Conservation (phyloP, 2,113 vertebrate species). For the Silurus meridionalis region DNA sequence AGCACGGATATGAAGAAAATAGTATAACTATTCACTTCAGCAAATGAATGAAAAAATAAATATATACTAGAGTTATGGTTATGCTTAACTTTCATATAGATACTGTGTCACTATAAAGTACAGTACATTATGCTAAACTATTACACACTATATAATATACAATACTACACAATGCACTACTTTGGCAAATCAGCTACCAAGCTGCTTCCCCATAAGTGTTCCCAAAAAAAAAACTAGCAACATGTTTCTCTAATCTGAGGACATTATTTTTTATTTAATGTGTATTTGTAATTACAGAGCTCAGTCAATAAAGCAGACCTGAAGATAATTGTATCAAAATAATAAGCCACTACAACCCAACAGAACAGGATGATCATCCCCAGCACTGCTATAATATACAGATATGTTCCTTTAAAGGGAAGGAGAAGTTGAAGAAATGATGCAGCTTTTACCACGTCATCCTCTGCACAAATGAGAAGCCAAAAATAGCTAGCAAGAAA, state of each 20-base stretch:
- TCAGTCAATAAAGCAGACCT: neutral
- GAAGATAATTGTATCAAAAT: neutral
- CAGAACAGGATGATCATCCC: neutral
- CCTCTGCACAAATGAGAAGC: neutral
- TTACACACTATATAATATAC: too few species aligned
- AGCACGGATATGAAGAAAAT: neutral
- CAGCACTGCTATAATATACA: neutral
- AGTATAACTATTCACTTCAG: neutral
- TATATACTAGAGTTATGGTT: too few species aligned
- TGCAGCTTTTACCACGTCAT: neutral
- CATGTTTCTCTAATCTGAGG: neutral
- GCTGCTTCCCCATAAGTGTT: too few species aligned
- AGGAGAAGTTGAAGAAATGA: neutral
- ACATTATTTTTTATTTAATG: neutral
- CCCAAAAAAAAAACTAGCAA: neutral
- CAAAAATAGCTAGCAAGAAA: neutral
- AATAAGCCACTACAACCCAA: neutral
- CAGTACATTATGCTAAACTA: too few species aligned
- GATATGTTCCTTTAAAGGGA: constrained; percentile 1
- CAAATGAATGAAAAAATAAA: too few species aligned
- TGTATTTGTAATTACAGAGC: neutral
- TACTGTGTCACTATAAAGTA: too few species aligned
- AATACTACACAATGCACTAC: too few species aligned
- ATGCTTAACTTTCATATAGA: too few species aligned
- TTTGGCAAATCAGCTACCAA: too few species aligned